These are phyloP conservation scores for Neoniphon sammara DNA, from an alignment of 2,797 vertebrate genomes.

Conservation along the genomic window DNA sequence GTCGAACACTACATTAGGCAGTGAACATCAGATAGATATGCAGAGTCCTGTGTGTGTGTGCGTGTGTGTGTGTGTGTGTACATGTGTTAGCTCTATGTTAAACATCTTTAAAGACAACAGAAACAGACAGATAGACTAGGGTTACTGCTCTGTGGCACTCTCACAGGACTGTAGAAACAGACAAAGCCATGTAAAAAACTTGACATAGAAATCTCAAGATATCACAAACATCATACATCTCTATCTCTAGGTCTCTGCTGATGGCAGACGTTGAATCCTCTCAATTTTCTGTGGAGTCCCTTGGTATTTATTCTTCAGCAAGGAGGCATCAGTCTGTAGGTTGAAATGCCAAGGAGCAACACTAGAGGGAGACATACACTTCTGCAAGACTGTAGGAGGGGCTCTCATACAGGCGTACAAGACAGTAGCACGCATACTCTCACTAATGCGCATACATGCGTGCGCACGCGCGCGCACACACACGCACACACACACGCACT, in stretches of 20 bases:
- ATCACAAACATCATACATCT: conserved; percentile 77
- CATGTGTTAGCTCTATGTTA: conserved; percentile 69
- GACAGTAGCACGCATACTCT: conserved; percentile 1
- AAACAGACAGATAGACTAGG: conserved; percentile 69
- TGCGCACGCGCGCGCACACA: conserved; percentile 27
- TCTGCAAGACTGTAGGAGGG: conserved; percentile 67
- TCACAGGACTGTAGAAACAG: conserved; percentile 75
- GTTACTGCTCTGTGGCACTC: conserved; percentile 73
- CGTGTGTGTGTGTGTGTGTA: conserved; percentile 2
- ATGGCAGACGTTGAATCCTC: conserved; percentile 49
- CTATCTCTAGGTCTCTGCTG: conserved; percentile 69
- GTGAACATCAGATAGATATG: conserved; percentile 68
- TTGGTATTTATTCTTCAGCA: conserved; percentile 27
- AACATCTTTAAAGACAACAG: conserved; percentile 72
- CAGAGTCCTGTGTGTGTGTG: conserved; percentile 40
- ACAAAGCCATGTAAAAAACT: conserved; percentile 73
- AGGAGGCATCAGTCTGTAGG: conserved; percentile 47
- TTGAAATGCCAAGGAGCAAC: conserved; percentile 60
- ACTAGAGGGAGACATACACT: conserved; percentile 80
- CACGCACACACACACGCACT: conserved; percentile 9
- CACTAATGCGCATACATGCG: conserved; percentile 11
- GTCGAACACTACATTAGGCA: conserved; percentile 65
- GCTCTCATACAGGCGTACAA: conserved; percentile 43
- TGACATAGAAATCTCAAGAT: conserved; percentile 80
- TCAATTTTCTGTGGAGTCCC: conserved; percentile 32